These are phyloP conservation scores for Ammodytes marinus DNA, from an alignment of 2,113 vertebrate species.

Conservation along the genomic window DNA sequence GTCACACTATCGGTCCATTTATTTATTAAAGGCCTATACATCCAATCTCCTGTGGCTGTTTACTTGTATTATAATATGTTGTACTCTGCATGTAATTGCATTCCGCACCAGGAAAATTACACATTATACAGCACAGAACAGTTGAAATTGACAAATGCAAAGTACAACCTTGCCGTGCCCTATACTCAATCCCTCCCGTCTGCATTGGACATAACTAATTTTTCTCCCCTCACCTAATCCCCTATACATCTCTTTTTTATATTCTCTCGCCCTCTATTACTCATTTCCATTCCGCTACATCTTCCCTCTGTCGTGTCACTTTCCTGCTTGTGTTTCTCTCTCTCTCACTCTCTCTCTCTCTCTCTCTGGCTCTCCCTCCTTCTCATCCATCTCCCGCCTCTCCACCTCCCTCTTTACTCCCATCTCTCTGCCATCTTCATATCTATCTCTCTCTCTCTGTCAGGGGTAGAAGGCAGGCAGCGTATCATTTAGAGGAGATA, in stretches of 20 bases:
- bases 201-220: slow-evolving; percentile 60
- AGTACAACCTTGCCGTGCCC: slow-evolving; percentile 61
- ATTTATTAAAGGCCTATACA: slow-evolving; percentile 14
- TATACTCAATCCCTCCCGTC: slow-evolving; percentile 47
- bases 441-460: slow-evolving; percentile 73
- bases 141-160: slow-evolving; percentile 68
- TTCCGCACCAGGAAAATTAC: slow-evolving; percentile 33
- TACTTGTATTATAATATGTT: not conserved
- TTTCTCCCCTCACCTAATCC: slow-evolving; percentile 49
- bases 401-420: slow-evolving; percentile 56
- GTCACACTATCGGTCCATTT: not conserved
- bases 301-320: slow-evolving; percentile 33
- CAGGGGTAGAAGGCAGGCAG: slow-evolving; percentile 69
- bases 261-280: slow-evolving; percentile 61
- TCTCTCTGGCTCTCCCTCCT: slow-evolving; percentile 16
- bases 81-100: slow-evolving; percentile 9
- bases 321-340: no score
- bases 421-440: slow-evolving; percentile 65
- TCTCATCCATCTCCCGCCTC: slow-evolving; percentile 62
- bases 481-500: slow-evolving; percentile 74
- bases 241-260: slow-evolving; percentile 63
- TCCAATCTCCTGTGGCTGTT: slow-evolving; percentile 10
- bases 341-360: slow-evolving; percentile 4
- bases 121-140: slow-evolving; percentile 31
- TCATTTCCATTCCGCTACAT: slow-evolving; percentile 46